These are phyloP conservation scores for Erannis defoliaria DNA, from an alignment of 2,888 invertebrate genomes.

Conservation along the genomic window DNA sequence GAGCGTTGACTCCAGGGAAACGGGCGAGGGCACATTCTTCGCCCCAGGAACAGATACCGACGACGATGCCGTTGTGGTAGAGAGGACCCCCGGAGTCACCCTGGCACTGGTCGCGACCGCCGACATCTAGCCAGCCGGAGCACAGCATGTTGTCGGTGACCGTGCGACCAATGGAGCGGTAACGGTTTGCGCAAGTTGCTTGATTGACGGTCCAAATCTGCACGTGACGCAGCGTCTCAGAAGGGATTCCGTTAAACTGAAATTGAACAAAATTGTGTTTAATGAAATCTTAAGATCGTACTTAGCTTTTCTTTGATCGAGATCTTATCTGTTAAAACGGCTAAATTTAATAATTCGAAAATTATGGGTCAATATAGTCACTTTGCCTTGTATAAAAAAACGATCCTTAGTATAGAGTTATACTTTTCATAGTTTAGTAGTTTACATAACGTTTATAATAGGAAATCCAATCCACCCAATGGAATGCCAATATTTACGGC, in stretches of 20 bases:
- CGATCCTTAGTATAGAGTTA: too few relatives aligned
- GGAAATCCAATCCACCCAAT: too few relatives aligned
- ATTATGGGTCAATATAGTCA: too few relatives aligned
- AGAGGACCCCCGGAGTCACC: conserved; percentile 61
- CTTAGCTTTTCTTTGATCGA: too few relatives aligned
- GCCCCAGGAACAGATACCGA: conserved; percentile 63
- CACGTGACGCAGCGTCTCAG: conserved; percentile 53
- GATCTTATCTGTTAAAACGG: too few relatives aligned
- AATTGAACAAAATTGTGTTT: too few relatives aligned
- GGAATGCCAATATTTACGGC: background rate
- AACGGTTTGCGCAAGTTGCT: conserved; percentile 45
- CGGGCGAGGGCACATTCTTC: conserved; percentile 48
- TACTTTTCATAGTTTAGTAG: too few relatives aligned
- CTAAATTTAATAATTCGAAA: too few relatives aligned
- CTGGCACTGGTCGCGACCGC: conserved; percentile 57
- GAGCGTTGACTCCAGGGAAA: conserved; percentile 60
- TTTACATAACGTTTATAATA: too few relatives aligned
- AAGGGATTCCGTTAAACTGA: conserved; percentile 8
- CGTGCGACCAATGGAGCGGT: conserved; percentile 28
- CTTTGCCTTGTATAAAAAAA: too few relatives aligned
- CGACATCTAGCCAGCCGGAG: conserved; percentile 64
- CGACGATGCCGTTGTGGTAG: conserved; percentile 55
- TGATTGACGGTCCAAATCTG: conserved; percentile 56
- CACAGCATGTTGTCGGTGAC: conserved; percentile 52
- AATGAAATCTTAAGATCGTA: too few relatives aligned